Base-by-base conservation (phyloP, 2,888 invertebrate species). In the Ariolimax columbianus region DNA sequence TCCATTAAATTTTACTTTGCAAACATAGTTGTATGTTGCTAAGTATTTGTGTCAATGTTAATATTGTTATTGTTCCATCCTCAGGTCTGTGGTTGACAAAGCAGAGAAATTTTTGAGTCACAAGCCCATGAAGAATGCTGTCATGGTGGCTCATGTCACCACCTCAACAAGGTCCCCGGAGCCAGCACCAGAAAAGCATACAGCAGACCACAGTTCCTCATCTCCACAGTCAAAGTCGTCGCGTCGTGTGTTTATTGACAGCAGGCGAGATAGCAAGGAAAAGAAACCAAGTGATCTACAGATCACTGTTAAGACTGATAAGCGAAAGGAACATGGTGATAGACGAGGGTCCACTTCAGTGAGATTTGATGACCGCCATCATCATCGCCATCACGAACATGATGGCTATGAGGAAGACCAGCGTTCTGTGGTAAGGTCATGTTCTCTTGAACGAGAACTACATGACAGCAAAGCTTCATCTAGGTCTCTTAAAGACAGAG, bases 71-170 rank as follows among this genome's bases (percentile, higher is more conserved):
- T 26, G 6, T 40, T 72, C 23, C 26, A 6, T 72, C 23, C 89
- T 17, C 88, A 93, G 92, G 81, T 91, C 92, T 94, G 97, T 98
- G 7, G 95, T 98, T 79, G 97, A 98, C 92, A 95, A 97, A 89
- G 98, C 98, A 1, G 98, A 98, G 95, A 97, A 98, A 93, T 97
- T 97, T 0, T 97, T 98, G 90, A 97, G 98, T 93, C 97, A 97
- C 70, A 97, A 98, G 94, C 97, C 97, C 0, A 97, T 97, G 72
- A 97, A 96, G 91, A 77, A 84, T 79, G 84, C 84, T 59, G 84
- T 84, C 17, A 79, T 84, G 36, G 79, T 63, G 33, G 63, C 84
- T 26, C 78, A 79, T 36, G 73, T 73, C 9, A 79, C 79, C 7
- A 79, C 79, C 17, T 73, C 84, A 33, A 79, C 63, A 40, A 84